Conservation (phyloP, 2,888 invertebrate genomes). For the Lasius fuliginosus region DNA sequence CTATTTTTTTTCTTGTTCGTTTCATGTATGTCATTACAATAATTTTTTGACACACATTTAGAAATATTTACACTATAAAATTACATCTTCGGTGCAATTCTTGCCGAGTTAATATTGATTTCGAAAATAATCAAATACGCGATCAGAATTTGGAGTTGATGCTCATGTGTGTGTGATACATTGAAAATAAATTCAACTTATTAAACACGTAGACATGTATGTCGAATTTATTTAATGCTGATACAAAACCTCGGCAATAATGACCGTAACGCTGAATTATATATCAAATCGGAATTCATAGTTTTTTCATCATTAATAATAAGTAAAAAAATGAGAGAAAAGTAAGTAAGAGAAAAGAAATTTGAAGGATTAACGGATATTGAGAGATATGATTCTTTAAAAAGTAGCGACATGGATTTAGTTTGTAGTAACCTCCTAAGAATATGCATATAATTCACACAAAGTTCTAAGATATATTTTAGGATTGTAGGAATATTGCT, state of each 20-base stretch:
- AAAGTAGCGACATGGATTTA: background rate
- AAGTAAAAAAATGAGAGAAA: background rate
- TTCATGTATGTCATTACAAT: background rate
- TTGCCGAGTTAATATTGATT: conserved; percentile 8
- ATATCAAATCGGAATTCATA: background rate
- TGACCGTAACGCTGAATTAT: background rate
- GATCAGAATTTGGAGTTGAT: background rate
- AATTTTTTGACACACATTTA: background rate
- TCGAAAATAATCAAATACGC: background rate
- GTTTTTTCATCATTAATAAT: background rate
- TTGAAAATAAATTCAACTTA: conserved; percentile 12
- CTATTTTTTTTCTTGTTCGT: background rate
- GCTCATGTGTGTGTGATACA: background rate
- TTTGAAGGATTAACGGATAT: conserved; percentile 11
- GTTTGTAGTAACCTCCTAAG: conserved; percentile 9
- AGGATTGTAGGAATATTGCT: background rate
- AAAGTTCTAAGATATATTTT: conserved; percentile 14
- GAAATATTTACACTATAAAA: background rate
- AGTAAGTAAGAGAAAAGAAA: conserved; percentile 14
- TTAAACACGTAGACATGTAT: conserved; percentile 9
- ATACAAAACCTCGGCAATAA: background rate
- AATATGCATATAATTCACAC: background rate
- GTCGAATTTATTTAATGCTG: background rate
- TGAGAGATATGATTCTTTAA: background rate
- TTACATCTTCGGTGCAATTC: background rate